phyloP scores from a whole-genome alignment of 2,888 invertebrate species.

The Erebia epiphron region DNA sequence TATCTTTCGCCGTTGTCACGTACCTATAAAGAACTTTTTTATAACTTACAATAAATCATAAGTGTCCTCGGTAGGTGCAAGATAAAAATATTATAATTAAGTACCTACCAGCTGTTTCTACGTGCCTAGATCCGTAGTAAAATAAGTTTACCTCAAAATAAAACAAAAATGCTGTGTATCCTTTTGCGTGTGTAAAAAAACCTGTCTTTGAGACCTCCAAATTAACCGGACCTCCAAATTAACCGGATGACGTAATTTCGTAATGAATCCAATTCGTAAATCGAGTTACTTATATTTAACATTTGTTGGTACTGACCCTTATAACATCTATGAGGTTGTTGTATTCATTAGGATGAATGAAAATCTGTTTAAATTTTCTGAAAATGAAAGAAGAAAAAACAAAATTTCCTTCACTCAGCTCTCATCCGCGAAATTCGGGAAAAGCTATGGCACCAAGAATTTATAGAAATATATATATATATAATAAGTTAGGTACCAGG shows the following conservation, averaged over 20 bases:
- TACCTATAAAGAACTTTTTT: slow-evolving; percentile 7
- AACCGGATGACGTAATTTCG: neutral
- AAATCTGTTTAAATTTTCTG: too few species aligned
- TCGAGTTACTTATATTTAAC: neutral
- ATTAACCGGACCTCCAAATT: slow-evolving; percentile 9
- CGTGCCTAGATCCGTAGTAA: neutral
- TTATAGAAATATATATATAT: too few species aligned
- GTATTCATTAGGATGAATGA: too few species aligned
- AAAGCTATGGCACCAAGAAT: too few species aligned
- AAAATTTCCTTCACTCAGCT: too few species aligned
- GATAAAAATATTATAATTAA: neutral
- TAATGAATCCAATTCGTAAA: neutral
- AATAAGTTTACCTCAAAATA: neutral
- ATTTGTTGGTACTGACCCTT: too few species aligned
- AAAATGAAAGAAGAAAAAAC: too few species aligned
- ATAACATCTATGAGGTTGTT: too few species aligned
- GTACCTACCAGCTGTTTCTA: neutral
- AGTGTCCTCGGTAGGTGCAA: slow-evolving; percentile 9
- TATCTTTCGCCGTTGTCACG: slow-evolving; percentile 6
- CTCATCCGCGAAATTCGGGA: too few species aligned
- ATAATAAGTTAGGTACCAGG: too few species aligned
- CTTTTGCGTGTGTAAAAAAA: neutral
- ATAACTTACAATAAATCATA: slow-evolving; percentile 14
- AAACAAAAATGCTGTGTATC: neutral
- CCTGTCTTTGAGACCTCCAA: neutral